Evolutionary conservation across 2,797 vertebrate genomes (phyloP), one percentile per base, ranked within the genome.

Genomic region (Hipposideros larvatus): DNA sequence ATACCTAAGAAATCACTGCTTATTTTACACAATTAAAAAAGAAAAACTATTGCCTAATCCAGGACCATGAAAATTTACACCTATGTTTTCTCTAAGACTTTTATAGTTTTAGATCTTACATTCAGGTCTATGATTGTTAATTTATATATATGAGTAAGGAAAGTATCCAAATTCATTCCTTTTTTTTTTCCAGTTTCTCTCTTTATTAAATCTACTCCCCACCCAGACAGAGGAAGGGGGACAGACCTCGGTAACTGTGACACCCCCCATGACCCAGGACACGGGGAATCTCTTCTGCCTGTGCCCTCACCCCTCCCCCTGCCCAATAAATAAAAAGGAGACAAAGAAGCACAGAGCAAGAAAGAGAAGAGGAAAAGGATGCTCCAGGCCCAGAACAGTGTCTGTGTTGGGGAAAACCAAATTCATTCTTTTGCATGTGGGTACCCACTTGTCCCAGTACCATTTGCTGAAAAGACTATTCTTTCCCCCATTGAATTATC

Each of bases 311-410:
- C 97, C 97, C 84, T 96, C 93, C 96, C 95, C 82, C 92, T 93
- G 96, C 96, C 97, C 96, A 97, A 97, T 97, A 97, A 96, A 97
- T 97, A 97, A 97, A 96, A 97, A 96, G 91, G 91, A 91, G 90
- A 96, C 65, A 73, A 95, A 84, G 91, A 93, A 80, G 73, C 61
- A 83, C 48, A 96, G 92, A 83, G 95, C 93, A 68, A 96, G 96
- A 97, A 73, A 74, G 51, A 51, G 83, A 57, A 95, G 46, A 80
- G 75, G 53, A 82, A 70, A 71, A 93, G 57, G 75, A 51, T 53
- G 77, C 84, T 93, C 96, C 96, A 90, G 97, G 97, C 90, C 96
- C 95, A 90, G 91, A 86, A 83, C 82, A 70, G 57, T 61, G 66
- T 93, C 85, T 96, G 79, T 96, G 53, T 71, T 87, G 75, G 86